These are phyloP conservation scores for Trialeurodes vaporariorum DNA, from an alignment of 1,140 invertebrate species.

Conservation along the genomic window DNA sequence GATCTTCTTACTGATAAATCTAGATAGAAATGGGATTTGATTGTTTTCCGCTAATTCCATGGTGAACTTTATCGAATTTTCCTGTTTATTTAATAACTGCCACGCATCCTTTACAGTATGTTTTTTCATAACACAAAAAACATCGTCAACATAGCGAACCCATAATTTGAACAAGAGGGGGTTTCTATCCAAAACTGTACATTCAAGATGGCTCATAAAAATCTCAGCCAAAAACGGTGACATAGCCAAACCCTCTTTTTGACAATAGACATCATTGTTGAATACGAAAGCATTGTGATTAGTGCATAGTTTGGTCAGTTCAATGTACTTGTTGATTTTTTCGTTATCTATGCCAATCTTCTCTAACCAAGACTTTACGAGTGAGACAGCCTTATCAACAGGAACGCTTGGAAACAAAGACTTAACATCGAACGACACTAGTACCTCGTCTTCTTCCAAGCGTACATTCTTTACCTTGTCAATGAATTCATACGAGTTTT, in stretches of 20 bases:
- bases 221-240: slow-evolving; percentile 9
- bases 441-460: not conserved
- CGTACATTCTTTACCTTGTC: not conserved
- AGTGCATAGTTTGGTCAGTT: no score
- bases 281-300: no score
- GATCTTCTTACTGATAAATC: slow-evolving; percentile 4
- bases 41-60: slow-evolving; percentile 1
- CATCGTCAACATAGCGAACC: slow-evolving; percentile 7
- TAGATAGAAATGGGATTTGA: slow-evolving; percentile 5
- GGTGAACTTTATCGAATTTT: slow-evolving; percentile 10
- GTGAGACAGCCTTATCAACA: not conserved
- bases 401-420: slow-evolving; percentile 7
- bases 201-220: slow-evolving; percentile 9
- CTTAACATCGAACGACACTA: slow-evolving; percentile 7
- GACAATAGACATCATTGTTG: no score
- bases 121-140: not conserved
- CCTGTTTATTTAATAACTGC: not conserved
- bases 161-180: not conserved
- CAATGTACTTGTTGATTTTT: no score
- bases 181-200: not conserved
- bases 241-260: no score
- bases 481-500: not conserved
- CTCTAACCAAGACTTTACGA: no score
- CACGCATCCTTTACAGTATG: not conserved
- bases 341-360: no score